A percentile compares a stretch with the other conserved stretches of the same genome.
Evolutionary conservation across 2,888 invertebrate species (phyloP).

Genomic region (Apoda limacodes): DNA sequence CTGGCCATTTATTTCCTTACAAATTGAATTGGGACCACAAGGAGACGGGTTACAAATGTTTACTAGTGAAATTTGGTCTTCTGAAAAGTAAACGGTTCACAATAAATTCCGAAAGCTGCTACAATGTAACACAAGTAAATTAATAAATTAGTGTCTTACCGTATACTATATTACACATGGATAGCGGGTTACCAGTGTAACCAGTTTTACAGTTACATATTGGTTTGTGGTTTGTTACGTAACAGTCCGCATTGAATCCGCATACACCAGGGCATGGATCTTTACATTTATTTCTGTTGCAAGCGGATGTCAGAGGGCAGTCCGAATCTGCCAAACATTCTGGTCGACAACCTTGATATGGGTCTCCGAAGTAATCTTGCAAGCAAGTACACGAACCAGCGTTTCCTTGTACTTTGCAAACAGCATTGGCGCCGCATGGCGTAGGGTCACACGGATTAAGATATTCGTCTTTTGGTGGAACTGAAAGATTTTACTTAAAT

Average conservation of each 20-base stretch:
- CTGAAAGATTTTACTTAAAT: constrained; percentile 50
- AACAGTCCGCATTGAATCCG: constrained; percentile 75
- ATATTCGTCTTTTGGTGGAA: constrained; percentile 50
- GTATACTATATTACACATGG: constrained; percentile 44
- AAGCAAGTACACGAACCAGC: constrained; percentile 80
- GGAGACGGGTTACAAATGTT: constrained; percentile 80
- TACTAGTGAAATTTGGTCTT: constrained; percentile 34
- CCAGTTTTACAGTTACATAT: constrained; percentile 72
- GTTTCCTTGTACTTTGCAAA: constrained; percentile 77
- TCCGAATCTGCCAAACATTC: constrained; percentile 76
- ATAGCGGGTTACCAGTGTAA: constrained; percentile 76
- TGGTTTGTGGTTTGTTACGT: constrained; percentile 75
- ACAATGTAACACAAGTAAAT: background rate
- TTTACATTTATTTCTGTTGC: constrained; percentile 74
- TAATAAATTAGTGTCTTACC: constrained; percentile 37
- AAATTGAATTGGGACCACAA: constrained; percentile 80
- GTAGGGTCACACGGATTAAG: constrained; percentile 72
- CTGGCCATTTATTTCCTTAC: constrained; percentile 76
- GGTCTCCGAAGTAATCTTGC: constrained; percentile 80
- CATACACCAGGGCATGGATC: constrained; percentile 79
- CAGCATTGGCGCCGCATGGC: constrained; percentile 79
- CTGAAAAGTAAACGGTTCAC: constrained; percentile 29
- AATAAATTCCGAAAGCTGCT: constrained; percentile 1
- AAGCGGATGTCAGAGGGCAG: constrained; percentile 73
- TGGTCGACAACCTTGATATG: constrained; percentile 79